These are phyloP conservation scores for Tachycineta bicolor DNA, from an alignment of 2,113 vertebrate species.

Conservation along the genomic window DNA sequence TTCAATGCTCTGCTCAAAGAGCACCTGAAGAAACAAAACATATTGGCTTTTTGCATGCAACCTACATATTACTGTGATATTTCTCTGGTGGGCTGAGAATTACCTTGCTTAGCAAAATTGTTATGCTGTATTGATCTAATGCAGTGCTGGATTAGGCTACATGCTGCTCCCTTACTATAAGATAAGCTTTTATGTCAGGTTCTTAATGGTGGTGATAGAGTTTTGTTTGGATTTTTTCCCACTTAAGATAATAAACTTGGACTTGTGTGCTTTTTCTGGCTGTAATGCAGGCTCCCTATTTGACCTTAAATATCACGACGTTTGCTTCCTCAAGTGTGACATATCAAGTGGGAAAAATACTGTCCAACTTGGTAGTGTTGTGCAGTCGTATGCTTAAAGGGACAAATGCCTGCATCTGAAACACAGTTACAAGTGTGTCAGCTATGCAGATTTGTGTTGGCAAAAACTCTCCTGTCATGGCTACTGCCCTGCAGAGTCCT, in stretches of 20 bases:
- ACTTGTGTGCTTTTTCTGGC: neutral
- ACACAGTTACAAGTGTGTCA: neutral
- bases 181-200: neutral
- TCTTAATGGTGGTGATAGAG: neutral
- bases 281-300: neutral
- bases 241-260: neutral
- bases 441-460: neutral
- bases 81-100: neutral
- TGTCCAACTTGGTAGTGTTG: neutral
- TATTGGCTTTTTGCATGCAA: neutral
- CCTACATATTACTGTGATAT: neutral
- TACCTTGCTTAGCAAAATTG: constrained; percentile 1
- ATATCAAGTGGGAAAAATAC: neutral
- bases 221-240: neutral
- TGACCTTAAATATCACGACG: neutral
- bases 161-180: neutral
- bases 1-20: neutral
- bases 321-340: neutral
- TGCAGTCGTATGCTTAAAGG: neutral
- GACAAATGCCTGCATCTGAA: neutral
- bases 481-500: neutral
- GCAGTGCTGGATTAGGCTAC: neutral
- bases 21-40: neutral
- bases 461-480: neutral
- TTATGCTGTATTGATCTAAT: neutral